Percentiles rank a stretch among this genome's conserved stretches.
Evolutionary conservation across 35 echinoderm and acorn worm genomes (phyloP).

Genomic region (Apostichopus parvimensis): DNA sequence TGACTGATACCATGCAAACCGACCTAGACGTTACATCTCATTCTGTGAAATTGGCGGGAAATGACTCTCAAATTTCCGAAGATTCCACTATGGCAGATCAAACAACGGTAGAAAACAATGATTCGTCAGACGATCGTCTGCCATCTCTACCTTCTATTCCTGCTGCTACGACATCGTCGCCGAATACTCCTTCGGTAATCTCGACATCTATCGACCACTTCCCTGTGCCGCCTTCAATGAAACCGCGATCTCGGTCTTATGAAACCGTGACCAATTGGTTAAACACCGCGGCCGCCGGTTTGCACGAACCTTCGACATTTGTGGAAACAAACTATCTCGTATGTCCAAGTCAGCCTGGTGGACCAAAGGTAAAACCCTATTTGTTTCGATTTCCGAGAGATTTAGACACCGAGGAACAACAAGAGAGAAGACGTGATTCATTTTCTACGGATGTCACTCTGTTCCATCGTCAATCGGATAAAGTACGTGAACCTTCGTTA

Average conservation of each 20-base stretch:
- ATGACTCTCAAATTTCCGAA: neutral
- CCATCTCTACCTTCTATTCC: neutral
- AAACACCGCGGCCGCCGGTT: neutral
- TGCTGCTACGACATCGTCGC: neutral
- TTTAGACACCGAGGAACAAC: neutral
- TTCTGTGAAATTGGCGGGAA: no score
- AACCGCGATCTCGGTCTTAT: constrained; percentile 1
- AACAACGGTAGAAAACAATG: neutral
- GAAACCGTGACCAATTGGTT: constrained; percentile 33
- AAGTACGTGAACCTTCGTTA: neutral
- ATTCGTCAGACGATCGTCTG: neutral
- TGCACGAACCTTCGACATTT: constrained; percentile 27
- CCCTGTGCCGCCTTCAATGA: neutral
- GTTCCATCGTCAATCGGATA: neutral
- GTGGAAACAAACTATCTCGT: constrained; percentile 50
- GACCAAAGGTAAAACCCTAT: constrained; percentile 42
- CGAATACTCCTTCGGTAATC: neutral
- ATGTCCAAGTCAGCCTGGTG: constrained; percentile 20
- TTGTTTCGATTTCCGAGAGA: constrained; percentile 44
- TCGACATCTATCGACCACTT: neutral
- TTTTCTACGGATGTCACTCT: constrained; percentile 31
- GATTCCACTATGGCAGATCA: neutral
- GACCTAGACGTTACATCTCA: no score
- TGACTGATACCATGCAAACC: neutral
- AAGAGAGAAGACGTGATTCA: constrained; percentile 13